Evolutionary conservation across 2,113 vertebrate species (phyloP), one percentile per base, ranked within the genome.

Genomic region (Columbina picui): DNA sequence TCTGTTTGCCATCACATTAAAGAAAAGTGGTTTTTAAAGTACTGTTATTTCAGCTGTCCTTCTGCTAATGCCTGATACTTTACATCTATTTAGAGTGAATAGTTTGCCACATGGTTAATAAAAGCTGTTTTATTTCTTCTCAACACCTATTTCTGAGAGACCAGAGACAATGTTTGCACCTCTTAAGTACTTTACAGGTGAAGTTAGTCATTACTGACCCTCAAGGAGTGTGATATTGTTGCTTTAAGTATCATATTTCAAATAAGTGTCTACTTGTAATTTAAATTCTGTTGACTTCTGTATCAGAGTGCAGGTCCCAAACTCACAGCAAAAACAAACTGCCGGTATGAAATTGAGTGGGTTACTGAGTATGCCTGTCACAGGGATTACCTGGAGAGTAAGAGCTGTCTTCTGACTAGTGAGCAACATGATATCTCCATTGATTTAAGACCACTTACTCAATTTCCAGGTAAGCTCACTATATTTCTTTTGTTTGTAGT

Each of bases 331-430:
- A 98, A 97, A 68, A 96, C 96, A 16, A 99, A 99, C 95, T 99
- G 99, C 84, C 99, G 99, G 3, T 99, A 98, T 53, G 99, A 99
- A 97, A 89, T 99, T 32, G 98, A 99, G 91, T 99, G 99, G 99
- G 96, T 99, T 93, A 99, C 99, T 0, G 99, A 99, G 63, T 99
- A 99, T 19, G 99, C 99, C 27, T 99, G 99, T 94, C 99, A 99
- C 97, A 97, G 98, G 65, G 99, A 99, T 90, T 99, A 99, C 74
- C 93, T 99, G 96, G 99, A 99, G 95, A 99, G 99, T 36, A 68
- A 91, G 14, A 93, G 0, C 90, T 99, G 99, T 94, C 93, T 67
- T 56, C 97, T 99, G 84, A 99, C 96, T 96, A 98, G 94, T 32
- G 67, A 97, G 11, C 99, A 99, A 92, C 99, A 99, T 6, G 98